Conservation (phyloP, 2,888 invertebrate species). For the Drosophila tanythrix region DNA sequence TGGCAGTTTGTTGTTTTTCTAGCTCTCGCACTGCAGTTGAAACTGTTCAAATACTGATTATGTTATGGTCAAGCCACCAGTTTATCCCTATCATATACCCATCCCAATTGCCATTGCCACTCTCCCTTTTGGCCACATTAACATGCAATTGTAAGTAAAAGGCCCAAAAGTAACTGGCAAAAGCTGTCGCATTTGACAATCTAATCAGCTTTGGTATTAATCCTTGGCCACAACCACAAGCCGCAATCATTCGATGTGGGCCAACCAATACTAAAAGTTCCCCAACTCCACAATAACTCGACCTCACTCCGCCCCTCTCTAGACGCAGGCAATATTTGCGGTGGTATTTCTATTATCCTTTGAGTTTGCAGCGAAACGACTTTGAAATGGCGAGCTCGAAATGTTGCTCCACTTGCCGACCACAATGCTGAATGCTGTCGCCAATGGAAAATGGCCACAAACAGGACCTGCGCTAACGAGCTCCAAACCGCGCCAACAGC, state of each 20-base stretch:
- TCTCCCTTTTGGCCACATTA: neutral
- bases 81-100: no score
- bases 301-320: neutral
- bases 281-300: neutral
- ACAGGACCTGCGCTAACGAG: constrained; percentile 61
- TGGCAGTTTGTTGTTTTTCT: neutral
- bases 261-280: constrained; percentile 10
- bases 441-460: constrained; percentile 19
- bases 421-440: constrained; percentile 29
- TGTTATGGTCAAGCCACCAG: neutral
- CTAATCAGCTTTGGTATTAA: constrained; percentile 73
- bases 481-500: constrained; percentile 70
- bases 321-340: constrained; percentile 58
- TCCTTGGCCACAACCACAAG: constrained; percentile 61
- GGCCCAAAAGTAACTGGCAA: constrained; percentile 39
- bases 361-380: constrained; percentile 58
- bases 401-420: constrained; percentile 53
- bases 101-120: no score
- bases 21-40: constrained; percentile 4
- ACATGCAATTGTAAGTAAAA: constrained; percentile 22
- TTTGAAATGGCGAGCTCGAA: constrained; percentile 53
- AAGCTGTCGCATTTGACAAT: constrained; percentile 71
- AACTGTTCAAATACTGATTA: constrained; percentile 21
- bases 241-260: constrained; percentile 47
- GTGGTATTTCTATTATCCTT: constrained; percentile 68